Conservation (phyloP, 1,140 invertebrate species). For the Bathynomus jamesi region DNA sequence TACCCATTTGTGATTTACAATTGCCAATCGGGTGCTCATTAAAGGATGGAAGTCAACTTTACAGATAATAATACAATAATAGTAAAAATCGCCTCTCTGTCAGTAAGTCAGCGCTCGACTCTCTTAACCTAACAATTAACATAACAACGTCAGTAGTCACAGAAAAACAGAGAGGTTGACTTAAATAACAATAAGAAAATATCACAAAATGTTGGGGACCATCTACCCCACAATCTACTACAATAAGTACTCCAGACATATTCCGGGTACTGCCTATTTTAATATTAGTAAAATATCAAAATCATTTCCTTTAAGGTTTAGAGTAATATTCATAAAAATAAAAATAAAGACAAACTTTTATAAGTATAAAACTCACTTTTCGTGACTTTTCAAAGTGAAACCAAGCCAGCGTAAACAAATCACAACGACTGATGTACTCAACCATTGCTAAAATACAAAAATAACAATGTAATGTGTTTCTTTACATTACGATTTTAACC, state of each 20-base stretch:
- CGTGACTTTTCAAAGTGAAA: slow-evolving; percentile 27
- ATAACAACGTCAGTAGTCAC: slow-evolving; percentile 38
- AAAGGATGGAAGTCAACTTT: too few species aligned
- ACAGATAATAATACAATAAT: too few species aligned
- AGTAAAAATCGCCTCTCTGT: neutral
- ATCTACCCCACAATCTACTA: slow-evolving; percentile 29
- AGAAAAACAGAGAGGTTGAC: slow-evolving; percentile 38
- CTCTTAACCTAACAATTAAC: slow-evolving; percentile 36
- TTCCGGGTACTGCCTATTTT: slow-evolving; percentile 21
- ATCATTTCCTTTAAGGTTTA: slow-evolving; percentile 32
- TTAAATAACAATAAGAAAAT: slow-evolving; percentile 39
- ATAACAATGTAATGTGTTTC: slow-evolving; percentile 37
- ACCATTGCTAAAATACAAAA: slow-evolving; percentile 34
- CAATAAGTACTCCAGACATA: slow-evolving; percentile 7
- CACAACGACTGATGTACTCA: slow-evolving; percentile 26
- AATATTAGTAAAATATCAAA: slow-evolving; percentile 35
- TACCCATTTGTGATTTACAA: too few species aligned
- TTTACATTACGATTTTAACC: slow-evolving; percentile 37
- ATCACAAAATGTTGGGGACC: slow-evolving; percentile 38
- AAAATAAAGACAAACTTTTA: slow-evolving; percentile 32
- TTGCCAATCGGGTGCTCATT: too few species aligned
- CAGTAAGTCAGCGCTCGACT: neutral
- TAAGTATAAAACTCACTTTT: slow-evolving; percentile 35
- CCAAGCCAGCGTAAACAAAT: slow-evolving; percentile 33
- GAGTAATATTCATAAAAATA: slow-evolving; percentile 31